Conservation (phyloP, 2,797 vertebrate species). For the Lagorchestes hirsutus region DNA sequence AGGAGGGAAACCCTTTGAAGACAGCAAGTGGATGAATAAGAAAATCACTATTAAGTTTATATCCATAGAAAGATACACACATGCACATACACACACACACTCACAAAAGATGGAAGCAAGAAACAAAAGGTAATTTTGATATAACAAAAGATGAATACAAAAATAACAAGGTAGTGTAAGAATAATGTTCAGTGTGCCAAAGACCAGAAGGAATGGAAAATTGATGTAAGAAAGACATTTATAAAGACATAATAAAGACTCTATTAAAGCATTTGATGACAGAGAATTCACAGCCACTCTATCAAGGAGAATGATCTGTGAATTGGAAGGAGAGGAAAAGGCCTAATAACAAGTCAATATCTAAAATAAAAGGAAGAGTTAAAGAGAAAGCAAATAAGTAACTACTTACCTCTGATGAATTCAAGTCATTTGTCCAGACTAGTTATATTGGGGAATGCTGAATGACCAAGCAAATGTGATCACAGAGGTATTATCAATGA, state of each 20-base stretch:
- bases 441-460: background rate
- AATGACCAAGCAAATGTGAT: background rate
- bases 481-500: background rate
- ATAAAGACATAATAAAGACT: background rate
- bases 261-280: background rate
- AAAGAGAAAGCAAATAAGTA: background rate
- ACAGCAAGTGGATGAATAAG: background rate
- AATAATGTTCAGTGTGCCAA: background rate
- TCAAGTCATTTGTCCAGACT: background rate
- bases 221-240: background rate
- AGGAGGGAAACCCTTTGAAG: background rate
- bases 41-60: background rate
- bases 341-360: background rate
- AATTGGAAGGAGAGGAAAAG: background rate
- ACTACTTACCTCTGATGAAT: background rate
- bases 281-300: background rate
- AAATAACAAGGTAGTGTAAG: background rate
- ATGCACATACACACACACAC: no score
- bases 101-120: background rate
- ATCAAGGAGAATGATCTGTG: background rate
- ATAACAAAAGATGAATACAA: background rate
- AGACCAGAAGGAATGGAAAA: background rate
- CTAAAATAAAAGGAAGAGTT: background rate
- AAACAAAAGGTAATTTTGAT: no score
- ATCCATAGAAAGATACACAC: background rate